Percentiles rank a stretch among this genome's conserved stretches.
These are phyloP conservation scores for Cervus canadensis DNA, from an alignment of 2,113 vertebrate genomes.

Conservation along the genomic window DNA sequence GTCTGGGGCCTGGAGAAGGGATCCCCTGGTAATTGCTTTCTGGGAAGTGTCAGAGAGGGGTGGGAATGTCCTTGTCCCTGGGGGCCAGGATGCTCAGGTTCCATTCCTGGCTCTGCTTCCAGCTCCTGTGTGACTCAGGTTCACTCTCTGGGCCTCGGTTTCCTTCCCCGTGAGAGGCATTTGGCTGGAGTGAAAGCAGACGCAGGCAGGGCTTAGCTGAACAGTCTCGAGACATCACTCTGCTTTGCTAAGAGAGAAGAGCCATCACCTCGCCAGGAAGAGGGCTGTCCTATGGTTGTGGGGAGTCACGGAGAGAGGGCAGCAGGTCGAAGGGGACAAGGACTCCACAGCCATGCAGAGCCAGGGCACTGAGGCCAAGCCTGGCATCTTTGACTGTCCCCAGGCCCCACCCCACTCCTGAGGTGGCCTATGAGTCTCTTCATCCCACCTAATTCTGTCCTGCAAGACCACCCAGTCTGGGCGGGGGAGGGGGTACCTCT, in stretches of 20 bases:
- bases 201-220: background rate
- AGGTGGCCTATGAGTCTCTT: background rate
- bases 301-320: background rate
- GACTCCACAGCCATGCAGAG: background rate
- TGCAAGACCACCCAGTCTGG: background rate
- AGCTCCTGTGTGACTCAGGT: background rate
- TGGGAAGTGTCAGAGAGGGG: background rate
- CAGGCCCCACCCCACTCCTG: rapidly evolving
- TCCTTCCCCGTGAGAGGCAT: background rate
- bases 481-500: background rate
- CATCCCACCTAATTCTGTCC: background rate
- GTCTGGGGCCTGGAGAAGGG: background rate
- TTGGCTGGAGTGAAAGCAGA: background rate
- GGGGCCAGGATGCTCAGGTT: background rate
- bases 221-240: rapidly evolving
- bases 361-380: background rate
- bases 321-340: background rate
- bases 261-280: rapidly evolving
- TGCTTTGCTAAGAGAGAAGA: background rate
- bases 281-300: background rate
- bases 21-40: slow-evolving; percentile 18
- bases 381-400: background rate
- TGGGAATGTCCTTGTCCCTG: background rate
- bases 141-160: background rate
- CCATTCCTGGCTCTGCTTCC: background rate